A percentile compares a stretch with the other conserved stretches of the same genome.
These are phyloP conservation scores for Platysternon megacephalum DNA, from an alignment of 2,113 vertebrate genomes.

Conservation along the genomic window DNA sequence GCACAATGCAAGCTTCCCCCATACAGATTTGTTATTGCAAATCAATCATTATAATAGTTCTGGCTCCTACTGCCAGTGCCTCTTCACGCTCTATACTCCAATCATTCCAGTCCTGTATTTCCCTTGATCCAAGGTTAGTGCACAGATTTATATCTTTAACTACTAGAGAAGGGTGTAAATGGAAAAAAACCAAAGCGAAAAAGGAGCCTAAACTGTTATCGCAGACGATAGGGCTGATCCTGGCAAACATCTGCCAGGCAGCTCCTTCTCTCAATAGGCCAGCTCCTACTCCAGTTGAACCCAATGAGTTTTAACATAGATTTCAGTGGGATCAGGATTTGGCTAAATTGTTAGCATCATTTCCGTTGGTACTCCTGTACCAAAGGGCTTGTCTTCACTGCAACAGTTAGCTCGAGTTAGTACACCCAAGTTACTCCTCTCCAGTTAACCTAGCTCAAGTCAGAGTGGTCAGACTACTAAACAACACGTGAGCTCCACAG, in stretches of 20 bases:
- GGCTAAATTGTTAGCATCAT: neutral
- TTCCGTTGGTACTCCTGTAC: neutral
- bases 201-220: neutral
- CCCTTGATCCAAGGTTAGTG: fast-evolving
- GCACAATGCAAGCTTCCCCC: neutral
- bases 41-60: neutral
- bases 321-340: neutral
- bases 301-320: neutral
- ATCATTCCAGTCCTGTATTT: neutral
- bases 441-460: neutral
- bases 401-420: neutral
- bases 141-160: neutral
- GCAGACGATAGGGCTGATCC: neutral
- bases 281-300: neutral
- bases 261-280: neutral
- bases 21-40: neutral
- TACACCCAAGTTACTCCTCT: neutral
- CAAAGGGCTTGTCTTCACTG: neutral
- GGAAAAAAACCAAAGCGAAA: neutral
- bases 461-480: neutral
- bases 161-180: neutral
- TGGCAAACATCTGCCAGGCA: neutral
- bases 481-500: too few relatives aligned
- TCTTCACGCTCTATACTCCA: neutral
- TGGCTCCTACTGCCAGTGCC: neutral